Percentiles rank a stretch among this genome's conserved stretches.
These are phyloP conservation scores for Ennomos fuscantarius DNA, from an alignment of 2,888 invertebrate species.

Conservation along the genomic window DNA sequence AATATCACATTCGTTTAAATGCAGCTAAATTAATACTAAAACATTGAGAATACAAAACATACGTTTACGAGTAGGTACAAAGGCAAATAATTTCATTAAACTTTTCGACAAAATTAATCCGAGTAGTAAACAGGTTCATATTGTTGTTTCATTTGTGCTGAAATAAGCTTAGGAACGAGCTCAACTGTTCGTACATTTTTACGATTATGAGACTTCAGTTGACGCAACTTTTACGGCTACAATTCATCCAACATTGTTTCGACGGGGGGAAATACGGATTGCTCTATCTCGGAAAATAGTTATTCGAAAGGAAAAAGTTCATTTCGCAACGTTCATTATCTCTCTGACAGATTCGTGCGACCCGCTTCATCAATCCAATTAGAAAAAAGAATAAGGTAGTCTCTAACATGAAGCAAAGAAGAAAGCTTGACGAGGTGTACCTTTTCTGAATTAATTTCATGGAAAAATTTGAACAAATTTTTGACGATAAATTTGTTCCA, in stretches of 20 bases:
- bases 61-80: constrained; percentile 3
- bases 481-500: background rate
- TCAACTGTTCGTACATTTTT: constrained; percentile 24
- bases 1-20: too few relatives aligned
- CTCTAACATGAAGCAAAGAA: constrained; percentile 33
- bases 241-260: constrained; percentile 34
- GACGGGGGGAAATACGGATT: constrained; percentile 18
- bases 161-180: constrained; percentile 28
- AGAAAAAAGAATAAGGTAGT: constrained; percentile 62
- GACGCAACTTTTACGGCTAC: constrained; percentile 37
- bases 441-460: constrained; percentile 37
- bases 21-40: constrained; percentile 1
- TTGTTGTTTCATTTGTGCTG: constrained; percentile 23
- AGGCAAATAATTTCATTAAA: constrained; percentile 15
- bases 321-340: constrained; percentile 71
- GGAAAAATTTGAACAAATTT: background rate
- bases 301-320: constrained; percentile 53
- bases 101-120: constrained; percentile 24
- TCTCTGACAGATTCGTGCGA: constrained; percentile 70
- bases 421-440: constrained; percentile 35
- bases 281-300: constrained; percentile 38
- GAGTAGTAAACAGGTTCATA: constrained; percentile 22
- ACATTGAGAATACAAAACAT: background rate
- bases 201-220: constrained; percentile 27
- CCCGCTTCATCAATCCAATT: constrained; percentile 76